Conservation (phyloP, 1,140 invertebrate genomes). For the Saccostrea cuccullata region DNA sequence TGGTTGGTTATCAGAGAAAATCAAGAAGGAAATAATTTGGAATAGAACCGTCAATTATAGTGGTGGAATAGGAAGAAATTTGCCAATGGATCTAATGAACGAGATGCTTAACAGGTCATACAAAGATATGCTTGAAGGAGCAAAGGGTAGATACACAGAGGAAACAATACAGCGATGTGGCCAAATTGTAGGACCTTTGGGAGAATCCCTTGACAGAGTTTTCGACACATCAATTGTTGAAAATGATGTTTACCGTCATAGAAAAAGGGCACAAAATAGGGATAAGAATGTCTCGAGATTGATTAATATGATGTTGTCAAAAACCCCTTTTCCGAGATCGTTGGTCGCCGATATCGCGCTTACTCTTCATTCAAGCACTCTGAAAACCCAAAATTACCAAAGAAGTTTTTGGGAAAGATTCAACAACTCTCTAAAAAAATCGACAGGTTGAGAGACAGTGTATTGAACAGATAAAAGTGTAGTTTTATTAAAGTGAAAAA, state of each 20-base stretch:
- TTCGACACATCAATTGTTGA: constrained; percentile 53
- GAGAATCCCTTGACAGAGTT: constrained; percentile 45
- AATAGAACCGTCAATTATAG: constrained; percentile 57
- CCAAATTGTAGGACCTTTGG: constrained; percentile 54
- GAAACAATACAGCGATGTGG: constrained; percentile 51
- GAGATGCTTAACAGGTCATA: constrained; percentile 56
- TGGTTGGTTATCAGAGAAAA: too few relatives aligned
- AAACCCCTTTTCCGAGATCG: too few relatives aligned
- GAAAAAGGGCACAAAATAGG: background rate
- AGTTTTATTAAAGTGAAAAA: background rate
- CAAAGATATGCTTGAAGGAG: constrained; percentile 49
- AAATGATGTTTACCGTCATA: constrained; percentile 55
- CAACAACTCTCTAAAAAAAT: too few relatives aligned
- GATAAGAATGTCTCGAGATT: too few relatives aligned
- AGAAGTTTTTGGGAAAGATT: too few relatives aligned
- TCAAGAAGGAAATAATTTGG: constrained; percentile 16
- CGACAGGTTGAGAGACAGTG: too few relatives aligned
- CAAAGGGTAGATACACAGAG: constrained; percentile 51
- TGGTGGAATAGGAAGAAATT: constrained; percentile 55
- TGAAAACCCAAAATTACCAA: too few relatives aligned
- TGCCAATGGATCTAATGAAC: constrained; percentile 57
- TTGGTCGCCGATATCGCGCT: too few relatives aligned
- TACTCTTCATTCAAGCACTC: too few relatives aligned
- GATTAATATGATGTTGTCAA: too few relatives aligned
- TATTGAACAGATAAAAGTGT: too few relatives aligned